Percentiles rank a stretch among this genome's conserved stretches.
Conservation (phyloP, 2,888 invertebrate species). For the Diaperis boleti region DNA sequence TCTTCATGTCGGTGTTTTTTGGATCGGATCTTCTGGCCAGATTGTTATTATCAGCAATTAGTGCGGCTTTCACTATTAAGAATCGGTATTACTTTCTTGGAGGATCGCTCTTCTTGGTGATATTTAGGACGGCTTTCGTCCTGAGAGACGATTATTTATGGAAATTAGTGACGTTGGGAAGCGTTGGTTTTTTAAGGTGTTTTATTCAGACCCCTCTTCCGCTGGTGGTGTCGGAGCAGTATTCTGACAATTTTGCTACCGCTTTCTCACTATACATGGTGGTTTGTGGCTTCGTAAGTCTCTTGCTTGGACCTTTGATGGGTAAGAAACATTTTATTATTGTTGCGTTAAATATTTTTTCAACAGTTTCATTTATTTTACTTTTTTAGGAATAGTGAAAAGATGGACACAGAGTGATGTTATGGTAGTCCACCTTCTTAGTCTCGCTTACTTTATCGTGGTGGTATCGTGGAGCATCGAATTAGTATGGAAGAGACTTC, state of each 20-base stretch:
- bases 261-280: conserved; percentile 81
- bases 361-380: conserved; percentile 64
- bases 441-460: conserved; percentile 75
- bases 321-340: too few relatives aligned
- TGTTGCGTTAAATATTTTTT: too few relatives aligned
- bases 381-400: conserved; percentile 70
- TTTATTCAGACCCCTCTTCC: conserved; percentile 79
- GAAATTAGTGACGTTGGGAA: conserved; percentile 71
- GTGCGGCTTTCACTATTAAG: conserved; percentile 72
- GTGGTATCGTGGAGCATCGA: conserved; percentile 79
- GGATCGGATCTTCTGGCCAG: conserved; percentile 77
- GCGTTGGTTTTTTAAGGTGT: conserved; percentile 77
- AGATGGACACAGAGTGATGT: conserved; percentile 75
- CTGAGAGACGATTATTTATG: conserved; percentile 69
- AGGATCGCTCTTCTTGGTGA: conserved; percentile 75
- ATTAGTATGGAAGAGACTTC: conserved; percentile 52
- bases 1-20: conserved; percentile 78
- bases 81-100: conserved; percentile 75
- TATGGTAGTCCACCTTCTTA: conserved; percentile 76
- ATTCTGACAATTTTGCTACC: conserved; percentile 78
- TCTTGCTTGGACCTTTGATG: conserved; percentile 77
- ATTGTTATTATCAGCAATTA: conserved; percentile 73
- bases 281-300: conserved; percentile 76
- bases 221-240: conserved; percentile 77
- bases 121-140: conserved; percentile 77